These are phyloP conservation scores for Spermophilus dauricus DNA, from an alignment of 2,113 vertebrate genomes.

Conservation along the genomic window DNA sequence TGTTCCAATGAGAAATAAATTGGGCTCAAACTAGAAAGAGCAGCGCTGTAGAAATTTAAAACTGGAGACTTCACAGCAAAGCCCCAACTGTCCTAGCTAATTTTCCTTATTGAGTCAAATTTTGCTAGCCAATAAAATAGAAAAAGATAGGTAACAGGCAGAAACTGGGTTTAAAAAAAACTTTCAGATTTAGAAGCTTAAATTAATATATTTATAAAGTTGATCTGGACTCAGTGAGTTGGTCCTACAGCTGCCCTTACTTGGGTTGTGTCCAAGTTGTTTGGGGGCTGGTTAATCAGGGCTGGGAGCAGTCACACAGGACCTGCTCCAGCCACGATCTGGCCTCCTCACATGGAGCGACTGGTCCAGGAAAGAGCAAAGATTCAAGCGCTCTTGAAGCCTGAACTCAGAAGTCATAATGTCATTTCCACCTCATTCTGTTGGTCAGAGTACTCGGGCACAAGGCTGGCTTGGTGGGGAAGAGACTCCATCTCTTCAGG, in stretches of 20 bases:
- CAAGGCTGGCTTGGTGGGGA: background rate
- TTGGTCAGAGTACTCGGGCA: background rate
- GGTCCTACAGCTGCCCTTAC: background rate
- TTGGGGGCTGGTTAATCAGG: background rate
- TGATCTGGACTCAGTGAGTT: background rate
- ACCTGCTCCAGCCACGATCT: background rate
- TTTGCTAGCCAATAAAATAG: background rate
- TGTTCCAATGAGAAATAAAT: background rate
- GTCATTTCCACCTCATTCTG: background rate
- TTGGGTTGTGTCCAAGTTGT: background rate
- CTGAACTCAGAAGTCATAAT: background rate
- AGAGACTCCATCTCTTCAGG: background rate
- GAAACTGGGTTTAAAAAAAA: no score
- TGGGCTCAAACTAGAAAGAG: background rate
- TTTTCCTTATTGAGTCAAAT: background rate
- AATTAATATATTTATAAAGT: background rate
- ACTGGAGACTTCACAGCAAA: background rate
- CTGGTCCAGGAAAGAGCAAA: background rate
- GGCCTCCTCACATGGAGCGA: background rate
- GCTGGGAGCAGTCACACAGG: background rate
- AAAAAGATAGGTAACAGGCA: no score
- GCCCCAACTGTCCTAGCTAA: background rate
- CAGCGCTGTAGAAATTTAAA: background rate
- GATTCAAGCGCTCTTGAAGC: background rate
- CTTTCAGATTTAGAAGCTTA: background rate